These are phyloP conservation scores for Nyctalus aviator DNA, from an alignment of 2,797 vertebrate genomes.

Conservation along the genomic window DNA sequence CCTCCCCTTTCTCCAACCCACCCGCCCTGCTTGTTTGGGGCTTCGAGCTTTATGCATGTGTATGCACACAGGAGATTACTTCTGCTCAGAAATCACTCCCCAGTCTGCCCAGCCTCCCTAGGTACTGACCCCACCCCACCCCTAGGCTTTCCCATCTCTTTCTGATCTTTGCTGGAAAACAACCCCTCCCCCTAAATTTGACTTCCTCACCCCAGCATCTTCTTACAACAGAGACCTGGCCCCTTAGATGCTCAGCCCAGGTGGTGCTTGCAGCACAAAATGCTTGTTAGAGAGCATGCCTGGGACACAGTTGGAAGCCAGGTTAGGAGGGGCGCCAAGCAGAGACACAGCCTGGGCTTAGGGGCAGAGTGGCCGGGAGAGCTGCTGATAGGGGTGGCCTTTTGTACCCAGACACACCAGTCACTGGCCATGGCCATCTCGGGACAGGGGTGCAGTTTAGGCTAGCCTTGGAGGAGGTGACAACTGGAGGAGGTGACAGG, in stretches of 20 bases:
- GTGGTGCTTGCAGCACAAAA: too few relatives aligned
- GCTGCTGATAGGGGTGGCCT: fast-evolving
- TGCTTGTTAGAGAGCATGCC: background rate
- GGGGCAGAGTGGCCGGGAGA: background rate
- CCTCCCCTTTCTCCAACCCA: too few relatives aligned
- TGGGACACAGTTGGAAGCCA: background rate
- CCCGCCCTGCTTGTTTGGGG: background rate
- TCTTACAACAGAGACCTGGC: background rate
- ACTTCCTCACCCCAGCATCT: background rate
- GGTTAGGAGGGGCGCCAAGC: background rate
- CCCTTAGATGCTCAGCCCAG: background rate
- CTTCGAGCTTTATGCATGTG: background rate
- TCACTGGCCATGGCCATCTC: background rate
- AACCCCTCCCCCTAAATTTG: background rate
- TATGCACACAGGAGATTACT: background rate
- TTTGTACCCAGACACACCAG: background rate
- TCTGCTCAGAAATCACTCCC: background rate
- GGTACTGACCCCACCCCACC: background rate
- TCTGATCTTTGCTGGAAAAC: background rate
- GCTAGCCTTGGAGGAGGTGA: background rate
- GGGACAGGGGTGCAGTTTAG: fast-evolving
- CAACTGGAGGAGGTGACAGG: background rate
- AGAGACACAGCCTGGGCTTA: background rate
- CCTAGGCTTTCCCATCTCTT: background rate
- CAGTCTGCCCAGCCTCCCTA: background rate